Conservation (phyloP, 2,797 vertebrate genomes). For the Sebastes hubbsi region DNA sequence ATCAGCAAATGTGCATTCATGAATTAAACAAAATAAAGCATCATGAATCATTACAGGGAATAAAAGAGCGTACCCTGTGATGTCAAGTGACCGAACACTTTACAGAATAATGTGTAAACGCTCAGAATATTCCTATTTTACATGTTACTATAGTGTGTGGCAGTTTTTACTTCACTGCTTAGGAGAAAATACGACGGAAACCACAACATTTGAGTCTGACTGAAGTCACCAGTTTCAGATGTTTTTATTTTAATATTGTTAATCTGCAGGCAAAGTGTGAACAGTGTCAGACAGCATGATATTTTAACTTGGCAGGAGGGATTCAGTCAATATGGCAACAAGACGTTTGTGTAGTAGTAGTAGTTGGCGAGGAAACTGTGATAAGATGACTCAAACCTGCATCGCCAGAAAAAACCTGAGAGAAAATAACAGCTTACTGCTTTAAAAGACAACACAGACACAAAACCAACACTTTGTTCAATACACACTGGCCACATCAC, state of each 20-base stretch:
- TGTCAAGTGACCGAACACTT: too few species aligned
- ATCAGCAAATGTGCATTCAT: too few species aligned
- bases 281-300: slow-evolving; percentile 3
- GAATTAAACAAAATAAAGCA: too few species aligned
- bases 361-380: slow-evolving; percentile 3
- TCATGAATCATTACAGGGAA: too few species aligned
- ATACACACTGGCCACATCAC: neutral
- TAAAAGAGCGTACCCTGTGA: too few species aligned
- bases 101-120: neutral
- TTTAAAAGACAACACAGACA: neutral
- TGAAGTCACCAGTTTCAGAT: neutral
- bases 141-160: neutral
- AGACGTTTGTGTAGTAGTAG: slow-evolving; percentile 7
- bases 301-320: slow-evolving; percentile 8
- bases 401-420: neutral
- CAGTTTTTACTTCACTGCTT: neutral
- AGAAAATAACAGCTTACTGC: neutral
- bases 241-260: neutral
- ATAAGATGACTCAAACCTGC: slow-evolving; percentile 28
- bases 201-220: neutral
- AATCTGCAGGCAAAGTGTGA: neutral
- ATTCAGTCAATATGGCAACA: slow-evolving; percentile 11
- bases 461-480: neutral
- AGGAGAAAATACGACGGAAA: neutral
- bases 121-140: neutral